Evolutionary conservation across 2,888 invertebrate genomes (phyloP).

Genomic region (Aproaerema taeniolella): DNA sequence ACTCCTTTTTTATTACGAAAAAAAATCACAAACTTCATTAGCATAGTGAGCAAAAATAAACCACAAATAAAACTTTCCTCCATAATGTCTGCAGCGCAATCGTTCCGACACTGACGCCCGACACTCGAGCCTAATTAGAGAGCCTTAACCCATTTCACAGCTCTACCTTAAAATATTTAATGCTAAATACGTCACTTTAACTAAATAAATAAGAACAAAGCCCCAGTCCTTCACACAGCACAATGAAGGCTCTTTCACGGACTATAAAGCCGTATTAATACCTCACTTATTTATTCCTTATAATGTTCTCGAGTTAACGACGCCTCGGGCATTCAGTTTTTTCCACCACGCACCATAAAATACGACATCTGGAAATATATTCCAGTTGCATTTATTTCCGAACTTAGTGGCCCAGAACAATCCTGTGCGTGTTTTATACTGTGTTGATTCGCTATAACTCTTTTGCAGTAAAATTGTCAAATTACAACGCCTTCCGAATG

Average conservation of each 20-base stretch:
- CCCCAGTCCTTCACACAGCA: slow-evolving; percentile 41
- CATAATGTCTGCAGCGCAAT: neutral
- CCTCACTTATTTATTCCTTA: slow-evolving; percentile 69
- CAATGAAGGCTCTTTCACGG: slow-evolving; percentile 70
- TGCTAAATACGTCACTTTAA: slow-evolving; percentile 40
- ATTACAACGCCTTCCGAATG: slow-evolving; percentile 11
- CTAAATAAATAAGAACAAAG: slow-evolving; percentile 42
- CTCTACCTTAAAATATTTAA: slow-evolving; percentile 32
- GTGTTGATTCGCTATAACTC: slow-evolving; percentile 28
- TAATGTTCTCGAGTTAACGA: slow-evolving; percentile 75
- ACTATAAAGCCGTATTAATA: slow-evolving; percentile 71
- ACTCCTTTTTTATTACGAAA: neutral
- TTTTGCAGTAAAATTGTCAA: slow-evolving; percentile 20
- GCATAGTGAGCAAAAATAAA: neutral
- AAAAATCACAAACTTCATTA: neutral
- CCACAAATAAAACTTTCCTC: neutral
- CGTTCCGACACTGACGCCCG: slow-evolving; percentile 63
- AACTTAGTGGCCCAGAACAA: slow-evolving; percentile 47
- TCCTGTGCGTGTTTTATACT: slow-evolving; percentile 34
- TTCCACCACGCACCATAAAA: slow-evolving; percentile 67
- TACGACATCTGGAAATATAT: slow-evolving; percentile 59
- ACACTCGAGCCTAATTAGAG: slow-evolving; percentile 38
- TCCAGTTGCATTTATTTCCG: slow-evolving; percentile 47
- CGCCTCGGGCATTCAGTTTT: slow-evolving; percentile 60
- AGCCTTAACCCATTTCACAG: slow-evolving; percentile 24